phyloP scores from a whole-genome alignment of 2,797 vertebrate species.

The Pygocentrus nattereri region DNA sequence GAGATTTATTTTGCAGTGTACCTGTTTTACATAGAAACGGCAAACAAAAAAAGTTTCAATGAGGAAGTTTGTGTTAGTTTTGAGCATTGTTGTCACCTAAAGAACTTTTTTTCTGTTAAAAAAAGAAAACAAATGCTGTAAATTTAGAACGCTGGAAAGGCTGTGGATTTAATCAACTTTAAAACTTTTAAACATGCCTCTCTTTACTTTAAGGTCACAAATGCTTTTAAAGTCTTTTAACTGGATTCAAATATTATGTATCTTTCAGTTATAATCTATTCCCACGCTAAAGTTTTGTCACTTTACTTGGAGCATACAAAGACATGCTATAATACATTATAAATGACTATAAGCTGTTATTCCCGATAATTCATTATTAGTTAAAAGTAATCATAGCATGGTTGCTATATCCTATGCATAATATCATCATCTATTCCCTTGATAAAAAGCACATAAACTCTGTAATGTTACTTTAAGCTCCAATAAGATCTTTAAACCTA shows the following conservation, averaged over 20 bases:
- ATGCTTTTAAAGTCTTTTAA: too few relatives aligned
- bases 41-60: neutral
- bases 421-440: too few relatives aligned
- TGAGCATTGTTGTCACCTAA: neutral
- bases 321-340: neutral
- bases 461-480: too few relatives aligned
- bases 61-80: neutral
- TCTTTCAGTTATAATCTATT: neutral
- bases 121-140: neutral
- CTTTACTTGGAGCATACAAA: neutral
- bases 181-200: neutral
- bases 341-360: conserved; percentile 10
- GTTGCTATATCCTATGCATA: too few relatives aligned
- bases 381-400: too few relatives aligned
- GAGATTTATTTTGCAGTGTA: neutral
- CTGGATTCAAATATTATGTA: too few relatives aligned
- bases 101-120: neutral
- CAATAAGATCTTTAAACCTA: too few relatives aligned
- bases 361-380: neutral
- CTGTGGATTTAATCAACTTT: neutral
- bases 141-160: neutral
- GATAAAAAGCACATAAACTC: too few relatives aligned
- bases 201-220: too few relatives aligned
- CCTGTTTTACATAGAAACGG: neutral
- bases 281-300: neutral